Base-by-base conservation (phyloP, 2,888 invertebrate species). In the Ametastegia equiseti region DNA sequence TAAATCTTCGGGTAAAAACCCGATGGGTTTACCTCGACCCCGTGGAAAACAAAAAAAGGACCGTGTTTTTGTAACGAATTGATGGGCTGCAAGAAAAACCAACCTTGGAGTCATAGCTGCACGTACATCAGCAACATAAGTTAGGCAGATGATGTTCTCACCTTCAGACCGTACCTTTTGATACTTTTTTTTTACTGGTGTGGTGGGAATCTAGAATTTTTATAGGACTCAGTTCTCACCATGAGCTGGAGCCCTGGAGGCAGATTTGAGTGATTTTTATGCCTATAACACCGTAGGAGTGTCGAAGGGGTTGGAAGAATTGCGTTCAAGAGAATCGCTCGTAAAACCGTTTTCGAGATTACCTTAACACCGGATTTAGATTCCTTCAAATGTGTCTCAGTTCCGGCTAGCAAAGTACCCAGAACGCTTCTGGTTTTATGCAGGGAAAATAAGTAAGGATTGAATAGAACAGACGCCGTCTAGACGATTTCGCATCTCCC, bases 321-420 rank as follows among this genome's bases (percentile, higher is more conserved):
- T n/a, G n/a, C n/a, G 45, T 71, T 71, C 30, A 45, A 71, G 23
- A 71, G 71, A 71, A 71, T 71, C 30, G 71, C 30, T 42, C 45
- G 50, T 54, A 54, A 75, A 75, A 75, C 50, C 50, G 54, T 75
- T 75, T 33, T 54, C 19, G 30, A 27, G 54, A 75, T 75, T 36
- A 75, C 75, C 33, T 23, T 36, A 75, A 75, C 33, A 11, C 9
- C 36, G 11, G 54, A 36, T 33, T 54, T 50, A 39, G 19, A n/a
- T 36, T 50, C 36, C 36, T 54, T 33, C 19, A 23, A 75, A 75
- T 45, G 54, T 75, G 75, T 75, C 54, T 30, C 33, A 75, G 33
- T 75, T 75, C 50, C 75, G 75, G 45, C 54, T 75, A 54, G 75
- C 75, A 75, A 75, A 75, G 75, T 54, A 75, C 75, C 75, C 75